phyloP scores from a whole-genome alignment of 35 echinoderm and acorn worm genomes.

The Heliocidaris erythrogramma region DNA sequence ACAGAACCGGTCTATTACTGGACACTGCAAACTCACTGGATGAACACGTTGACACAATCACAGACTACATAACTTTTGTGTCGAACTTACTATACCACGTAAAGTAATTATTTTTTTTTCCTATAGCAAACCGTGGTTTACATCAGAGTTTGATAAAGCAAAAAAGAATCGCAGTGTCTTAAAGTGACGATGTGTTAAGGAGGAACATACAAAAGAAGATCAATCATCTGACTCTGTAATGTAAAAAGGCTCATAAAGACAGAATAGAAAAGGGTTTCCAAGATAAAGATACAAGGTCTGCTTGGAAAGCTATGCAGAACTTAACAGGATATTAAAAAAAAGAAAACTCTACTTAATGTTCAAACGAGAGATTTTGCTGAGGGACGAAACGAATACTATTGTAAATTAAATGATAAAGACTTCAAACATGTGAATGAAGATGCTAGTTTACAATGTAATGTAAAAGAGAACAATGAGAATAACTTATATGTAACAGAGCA shows the following conservation, averaged over 20 bases:
- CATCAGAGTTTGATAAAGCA: slow-evolving; percentile 56
- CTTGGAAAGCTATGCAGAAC: background rate
- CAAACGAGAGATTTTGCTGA: background rate
- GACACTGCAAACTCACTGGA: too few species aligned
- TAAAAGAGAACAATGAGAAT: background rate
- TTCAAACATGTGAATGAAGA: background rate
- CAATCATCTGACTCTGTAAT: background rate
- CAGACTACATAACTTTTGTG: too few species aligned
- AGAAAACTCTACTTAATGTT: background rate
- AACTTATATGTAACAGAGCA: background rate
- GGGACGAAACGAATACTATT: background rate
- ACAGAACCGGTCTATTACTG: too few species aligned
- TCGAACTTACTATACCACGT: slow-evolving; percentile 21
- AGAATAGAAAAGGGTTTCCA: slow-evolving; percentile 28
- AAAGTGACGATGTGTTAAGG: slow-evolving; percentile 32
- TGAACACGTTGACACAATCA: too few species aligned
- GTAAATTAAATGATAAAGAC: background rate
- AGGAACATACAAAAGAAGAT: slow-evolving; percentile 57
- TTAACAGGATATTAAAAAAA: background rate
- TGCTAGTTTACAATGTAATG: background rate
- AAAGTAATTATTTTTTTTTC: slow-evolving; percentile 27
- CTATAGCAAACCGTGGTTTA: slow-evolving; percentile 64
- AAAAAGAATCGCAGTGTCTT: slow-evolving; percentile 45
- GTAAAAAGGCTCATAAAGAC: slow-evolving; percentile 43
- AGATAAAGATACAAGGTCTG: background rate